phyloP scores from a whole-genome alignment of 2,113 vertebrate species.

The Alligator mississippiensis region DNA sequence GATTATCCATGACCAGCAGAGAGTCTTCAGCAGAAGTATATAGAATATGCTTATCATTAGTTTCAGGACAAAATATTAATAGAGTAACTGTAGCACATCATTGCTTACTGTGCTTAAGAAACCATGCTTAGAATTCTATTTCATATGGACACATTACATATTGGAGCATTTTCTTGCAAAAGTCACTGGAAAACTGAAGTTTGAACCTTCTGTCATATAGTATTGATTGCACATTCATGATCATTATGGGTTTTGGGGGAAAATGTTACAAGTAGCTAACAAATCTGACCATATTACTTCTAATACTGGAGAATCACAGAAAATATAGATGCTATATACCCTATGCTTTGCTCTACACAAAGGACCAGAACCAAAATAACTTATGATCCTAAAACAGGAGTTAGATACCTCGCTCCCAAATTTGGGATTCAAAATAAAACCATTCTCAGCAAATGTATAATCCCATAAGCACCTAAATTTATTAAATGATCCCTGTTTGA shows the following conservation, averaged over 20 bases:
- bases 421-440: no score
- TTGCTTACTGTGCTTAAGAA: not conserved
- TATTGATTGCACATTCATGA: not conserved
- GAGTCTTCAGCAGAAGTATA: not conserved
- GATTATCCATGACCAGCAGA: not conserved
- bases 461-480: no score
- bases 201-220: not conserved
- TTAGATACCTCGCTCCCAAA: no score
- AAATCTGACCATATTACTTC: accelerated
- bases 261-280: accelerated
- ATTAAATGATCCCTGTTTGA: no score
- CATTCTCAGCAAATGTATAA: no score
- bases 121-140: not conserved
- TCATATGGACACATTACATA: no score
- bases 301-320: not conserved
- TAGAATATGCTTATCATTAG: not conserved
- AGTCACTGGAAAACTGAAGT: not conserved
- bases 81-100: not conserved
- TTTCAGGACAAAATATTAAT: not conserved
- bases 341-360: not conserved
- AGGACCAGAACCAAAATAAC: not conserved
- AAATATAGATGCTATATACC: not conserved
- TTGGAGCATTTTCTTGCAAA: accelerated
- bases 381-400: no score
- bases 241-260: not conserved